phyloP scores from a whole-genome alignment of 2,888 invertebrate genomes.

The Hoplodrina blanda region DNA sequence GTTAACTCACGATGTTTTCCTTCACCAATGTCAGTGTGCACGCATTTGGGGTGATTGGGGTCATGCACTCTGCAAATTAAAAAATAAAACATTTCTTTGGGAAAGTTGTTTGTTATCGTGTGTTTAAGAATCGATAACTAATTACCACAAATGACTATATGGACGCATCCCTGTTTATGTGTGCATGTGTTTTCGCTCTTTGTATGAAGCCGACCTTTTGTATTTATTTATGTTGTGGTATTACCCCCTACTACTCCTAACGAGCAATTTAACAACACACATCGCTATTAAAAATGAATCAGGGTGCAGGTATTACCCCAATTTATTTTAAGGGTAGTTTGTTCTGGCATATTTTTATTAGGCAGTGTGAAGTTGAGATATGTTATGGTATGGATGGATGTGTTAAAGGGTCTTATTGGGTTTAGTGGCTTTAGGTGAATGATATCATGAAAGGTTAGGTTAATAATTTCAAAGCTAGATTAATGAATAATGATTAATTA shows the following conservation, averaged over 20 bases:
- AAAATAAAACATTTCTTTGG: no score
- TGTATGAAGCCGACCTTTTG: background rate
- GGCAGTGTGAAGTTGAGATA: constrained; percentile 8
- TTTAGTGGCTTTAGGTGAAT: no score
- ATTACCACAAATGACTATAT: no score
- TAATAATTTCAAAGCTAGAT: no score
- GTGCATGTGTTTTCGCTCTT: background rate
- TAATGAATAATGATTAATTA: no score
- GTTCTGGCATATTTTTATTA: constrained; percentile 8
- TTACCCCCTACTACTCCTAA: constrained; percentile 23
- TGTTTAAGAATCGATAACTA: no score
- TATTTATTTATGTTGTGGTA: background rate
- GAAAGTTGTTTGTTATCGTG: no score
- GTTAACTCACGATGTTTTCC: no score
- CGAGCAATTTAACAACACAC: constrained; percentile 55
- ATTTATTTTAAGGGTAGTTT: constrained; percentile 49
- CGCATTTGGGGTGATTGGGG: no score
- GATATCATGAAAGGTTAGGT: no score
- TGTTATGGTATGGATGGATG: background rate
- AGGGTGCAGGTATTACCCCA: constrained; percentile 48
- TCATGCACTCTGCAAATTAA: no score
- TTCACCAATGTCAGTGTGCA: no score
- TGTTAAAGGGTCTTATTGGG: background rate
- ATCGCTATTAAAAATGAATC: constrained; percentile 61
- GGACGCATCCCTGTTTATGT: accelerated